Base-by-base conservation (phyloP, 1,140 invertebrate genomes). In the Microplitis mediator region DNA sequence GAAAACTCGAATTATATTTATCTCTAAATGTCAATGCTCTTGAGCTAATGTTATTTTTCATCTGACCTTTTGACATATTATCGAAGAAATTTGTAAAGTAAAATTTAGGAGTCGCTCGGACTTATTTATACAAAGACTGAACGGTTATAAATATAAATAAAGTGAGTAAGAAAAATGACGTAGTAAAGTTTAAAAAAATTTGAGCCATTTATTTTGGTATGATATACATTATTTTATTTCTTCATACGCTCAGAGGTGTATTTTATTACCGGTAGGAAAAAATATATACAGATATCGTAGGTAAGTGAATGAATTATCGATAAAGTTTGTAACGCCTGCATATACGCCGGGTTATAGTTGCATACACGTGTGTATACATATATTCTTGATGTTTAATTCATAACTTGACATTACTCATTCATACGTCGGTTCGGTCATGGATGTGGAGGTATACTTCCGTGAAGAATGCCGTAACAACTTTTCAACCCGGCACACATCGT, bases 381-480 rank as follows among this genome's bases (percentile, higher is more conserved):
- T 45, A 45, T 77, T 72, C 76, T 67, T 45, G 72, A 84, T 84
- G 80, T 81, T 81, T 84, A 82, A 83, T 83, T 83, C 81, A 84
- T 83, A 74, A 70, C 61, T 58, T 71, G 23, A 75, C 79, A 84
- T 84, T 80, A 83, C 76, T 83, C 82, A 83, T 82, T 83, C 79
- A 78, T 80, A 77, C 76, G 72, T 72, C 74, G 64, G 71, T 60
- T 74, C 77, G 75, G 76, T 79, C 78, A 79, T 80, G 80, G 78
- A 71, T 23, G 2, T 23, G 77, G 78, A 78, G 71, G 73, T 45
- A 11, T 67, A 76, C 75, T 79, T 80, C 78, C 77, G 71, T 75
- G 78, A 82, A 82, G 80, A 82, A 84, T 81, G 74, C 16, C 76
- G 77, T 81, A 82, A 82, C 80, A 81, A 79, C 76, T 82, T 80